Evolutionary conservation across 2,113 vertebrate species (phyloP), one percentile per base, ranked within the genome.

Genomic region (Poeciliopsis occidentalis): DNA sequence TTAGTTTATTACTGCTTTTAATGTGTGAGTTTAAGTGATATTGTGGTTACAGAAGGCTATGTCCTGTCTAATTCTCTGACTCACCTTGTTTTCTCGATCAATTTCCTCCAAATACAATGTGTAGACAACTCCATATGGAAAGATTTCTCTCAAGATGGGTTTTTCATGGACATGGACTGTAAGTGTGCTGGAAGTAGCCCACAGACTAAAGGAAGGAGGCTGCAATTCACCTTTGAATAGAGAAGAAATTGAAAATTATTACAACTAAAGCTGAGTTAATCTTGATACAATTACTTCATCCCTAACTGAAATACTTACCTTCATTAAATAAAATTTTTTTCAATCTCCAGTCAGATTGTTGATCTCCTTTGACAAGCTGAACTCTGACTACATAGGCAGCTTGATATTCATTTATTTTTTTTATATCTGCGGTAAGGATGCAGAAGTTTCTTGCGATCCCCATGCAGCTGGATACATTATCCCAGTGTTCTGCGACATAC

Each of bases 161-260:
- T 92, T 95, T 60, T 67, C 73, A 37, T 92, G 82, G 70, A 95
- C 60, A 10, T 31, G 29, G 4, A 95, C 69, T 0, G 11, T 84
- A 3, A 95, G 44, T 19, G 86, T 86, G 57, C 80, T 84, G 24
- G 91, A 85, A 4, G 89, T 90, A 0, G 87, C 83, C 60, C 61
- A 76, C 71, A 95, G 39, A 8, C 26, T 88, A 78, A 94, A 94
- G 10, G 84, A 76, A 0, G 95, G 95, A 39, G 92, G 81, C 4
- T 30, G 67, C 47, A 95, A 26, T 8, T 85, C 5, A 69, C 84
- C 94, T 95, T 54, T n/a, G 4, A 77, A 47, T 11, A 76, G 3
- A 80, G 10, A 72, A 34, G 26, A 47, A 47, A 51, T 65, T 65
- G 26, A 71, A 68, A 71, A 80, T 0, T 37, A 12, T 57, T 30